Percentiles rank a stretch among this genome's conserved stretches.
Evolutionary conservation across 1,140 invertebrate genomes (phyloP).

Genomic region (Procambarus clarkii): DNA sequence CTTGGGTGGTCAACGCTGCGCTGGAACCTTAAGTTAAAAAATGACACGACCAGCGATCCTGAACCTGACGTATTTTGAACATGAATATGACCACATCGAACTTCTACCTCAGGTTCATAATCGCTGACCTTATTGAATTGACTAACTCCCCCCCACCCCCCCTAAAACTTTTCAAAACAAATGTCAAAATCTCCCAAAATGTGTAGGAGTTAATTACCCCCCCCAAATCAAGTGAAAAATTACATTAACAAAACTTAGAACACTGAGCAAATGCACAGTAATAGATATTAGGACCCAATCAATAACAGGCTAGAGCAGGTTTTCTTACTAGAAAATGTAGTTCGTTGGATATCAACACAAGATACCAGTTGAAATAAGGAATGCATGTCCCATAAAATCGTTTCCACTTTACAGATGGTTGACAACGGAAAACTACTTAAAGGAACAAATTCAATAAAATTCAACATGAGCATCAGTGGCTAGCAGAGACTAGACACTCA

Average conservation of each 20-base stretch:
- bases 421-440: conserved; percentile 27
- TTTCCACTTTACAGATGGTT: conserved; percentile 50
- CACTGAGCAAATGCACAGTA: conserved; percentile 66
- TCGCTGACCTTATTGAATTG: conserved; percentile 37
- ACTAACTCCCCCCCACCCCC: conserved; percentile 15
- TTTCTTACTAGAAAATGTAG: conserved; percentile 56
- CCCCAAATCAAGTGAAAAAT: conserved; percentile 52
- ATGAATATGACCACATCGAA: conserved; percentile 49
- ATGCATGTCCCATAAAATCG: conserved; percentile 59
- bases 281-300: conserved; percentile 61
- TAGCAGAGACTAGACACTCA: conserved; percentile 69
- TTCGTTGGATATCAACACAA: conserved; percentile 67
- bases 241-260: conserved; percentile 64
- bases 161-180: conserved; percentile 26
- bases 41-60: conserved; percentile 50
- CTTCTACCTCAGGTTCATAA: conserved; percentile 58
- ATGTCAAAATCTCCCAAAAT: conserved; percentile 31
- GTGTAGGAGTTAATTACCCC: not conserved
- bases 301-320: conserved; percentile 44
- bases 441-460: conserved; percentile 59
- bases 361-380: conserved; percentile 61
- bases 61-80: conserved; percentile 60
- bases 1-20: conserved; percentile 29
- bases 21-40: conserved; percentile 53
- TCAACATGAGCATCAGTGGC: conserved; percentile 64